Evolutionary conservation across 2,797 vertebrate genomes (phyloP).

Genomic region (Sebastes miniatus): DNA sequence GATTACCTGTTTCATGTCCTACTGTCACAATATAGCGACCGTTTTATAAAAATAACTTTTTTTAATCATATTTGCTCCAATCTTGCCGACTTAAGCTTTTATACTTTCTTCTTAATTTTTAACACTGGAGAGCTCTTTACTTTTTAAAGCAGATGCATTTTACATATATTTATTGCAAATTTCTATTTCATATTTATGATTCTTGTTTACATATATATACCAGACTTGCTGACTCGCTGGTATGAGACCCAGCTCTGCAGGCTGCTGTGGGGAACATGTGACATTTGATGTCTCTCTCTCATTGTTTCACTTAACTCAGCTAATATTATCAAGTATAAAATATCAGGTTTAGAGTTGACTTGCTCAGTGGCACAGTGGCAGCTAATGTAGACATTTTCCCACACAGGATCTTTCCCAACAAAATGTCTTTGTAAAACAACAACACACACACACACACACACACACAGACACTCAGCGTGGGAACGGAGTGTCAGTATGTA

Average conservation of each 20-base stretch:
- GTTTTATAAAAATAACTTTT: too few species aligned
- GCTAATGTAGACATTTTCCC: not conserved
- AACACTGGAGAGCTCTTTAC: not conserved
- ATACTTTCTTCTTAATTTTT: not conserved
- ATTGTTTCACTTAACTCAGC: not conserved
- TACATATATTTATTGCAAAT: not conserved
- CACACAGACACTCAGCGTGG: constrained; percentile 26
- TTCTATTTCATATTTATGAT: not conserved
- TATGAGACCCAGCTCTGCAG: too few species aligned
- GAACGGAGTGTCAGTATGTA: constrained; percentile 67
- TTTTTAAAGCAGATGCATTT: not conserved
- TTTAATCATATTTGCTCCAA: too few species aligned
- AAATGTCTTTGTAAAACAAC: not conserved
- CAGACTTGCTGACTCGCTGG: too few species aligned
- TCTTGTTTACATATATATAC: not conserved
- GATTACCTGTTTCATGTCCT: too few species aligned
- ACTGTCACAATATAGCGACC: too few species aligned
- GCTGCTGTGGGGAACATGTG: not conserved
- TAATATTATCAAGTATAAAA: not conserved
- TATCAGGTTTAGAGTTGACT: not conserved
- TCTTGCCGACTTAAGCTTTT: too few species aligned
- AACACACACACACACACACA: not conserved
- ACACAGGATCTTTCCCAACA: not conserved
- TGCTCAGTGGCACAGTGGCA: not conserved
- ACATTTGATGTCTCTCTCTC: not conserved